Evolutionary conservation across 2,888 invertebrate genomes (phyloP), one percentile per base, ranked within the genome.

Genomic region (Hirtodrosophila confusa): DNA sequence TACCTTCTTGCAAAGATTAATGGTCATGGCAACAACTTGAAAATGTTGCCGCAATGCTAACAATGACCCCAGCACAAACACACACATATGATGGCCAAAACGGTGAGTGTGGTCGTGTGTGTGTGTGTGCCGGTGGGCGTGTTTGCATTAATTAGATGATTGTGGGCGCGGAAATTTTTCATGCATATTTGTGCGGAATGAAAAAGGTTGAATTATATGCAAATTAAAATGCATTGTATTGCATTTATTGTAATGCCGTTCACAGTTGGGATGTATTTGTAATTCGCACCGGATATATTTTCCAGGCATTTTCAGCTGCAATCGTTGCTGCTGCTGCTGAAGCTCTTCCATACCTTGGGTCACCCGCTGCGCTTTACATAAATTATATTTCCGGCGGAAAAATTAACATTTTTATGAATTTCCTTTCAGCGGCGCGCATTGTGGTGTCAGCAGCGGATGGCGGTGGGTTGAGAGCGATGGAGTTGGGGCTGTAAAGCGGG

Each of bases 371-470:
- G 85, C 79, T 88, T 85, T 88, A 88, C 85, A 85, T 86, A 85
- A 88, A 85, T 84, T 85, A 88, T 84, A 86, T 86, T 85, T 85
- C 85, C 85, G 85, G 72, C 88, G 85, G 85, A 85, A 85, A 85
- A 85, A 85, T 85, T 85, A 85, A 85, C 88, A 85, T 85, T 85
- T 85, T 85, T 86, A 85, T 85, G 88, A 86, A 85, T 85, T 85
- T 85, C 88, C 85, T 85, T 88, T 84, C 86, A 83, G 69, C 78
- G 79, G 63, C 86, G 76, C 67, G 88, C 78, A 85, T 85, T 86
- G 80, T 75, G 80, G 80, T 80, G 79, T 78, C 78, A 75, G 71
- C 78, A 56, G 45, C 35, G 68, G 68, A 43, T 50, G 53, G 60
- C 44, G 29, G 60, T 40, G 29, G 35, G 41, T 41, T 49, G 37